These are phyloP conservation scores for Cyclargus thomasi DNA, from an alignment of 1,140 invertebrate species.

Conservation along the genomic window DNA sequence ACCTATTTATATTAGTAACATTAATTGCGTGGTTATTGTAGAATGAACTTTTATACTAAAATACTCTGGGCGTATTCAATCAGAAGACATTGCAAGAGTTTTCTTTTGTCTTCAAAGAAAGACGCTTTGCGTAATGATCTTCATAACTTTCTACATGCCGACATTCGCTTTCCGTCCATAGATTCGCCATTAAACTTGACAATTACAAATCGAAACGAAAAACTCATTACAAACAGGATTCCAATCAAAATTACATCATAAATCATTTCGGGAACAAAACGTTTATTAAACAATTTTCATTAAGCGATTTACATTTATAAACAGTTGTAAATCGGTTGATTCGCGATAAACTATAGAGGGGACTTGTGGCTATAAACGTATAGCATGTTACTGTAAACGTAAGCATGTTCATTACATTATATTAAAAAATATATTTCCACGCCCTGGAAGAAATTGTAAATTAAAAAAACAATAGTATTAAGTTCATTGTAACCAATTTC, in stretches of 20 bases:
- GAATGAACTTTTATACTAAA: no score
- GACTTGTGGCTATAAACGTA: no score
- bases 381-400: no score
- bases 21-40: no score
- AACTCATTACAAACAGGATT: not conserved
- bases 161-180: not conserved
- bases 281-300: not conserved
- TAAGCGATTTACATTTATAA: conserved; percentile 1
- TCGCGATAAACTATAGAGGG: not conserved
- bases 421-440: no score
- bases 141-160: not conserved
- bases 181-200: not conserved
- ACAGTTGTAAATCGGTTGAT: not conserved
- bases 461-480: no score
- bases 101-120: not conserved
- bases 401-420: no score
- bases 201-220: not conserved
- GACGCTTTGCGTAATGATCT: not conserved
- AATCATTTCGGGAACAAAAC: not conserved
- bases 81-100: not conserved
- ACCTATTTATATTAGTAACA: no score
- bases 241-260: conserved; percentile 3
- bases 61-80: no score
- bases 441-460: no score
- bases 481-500: no score